These are phyloP conservation scores for Neopelma chrysocephalum DNA, from an alignment of 2,797 vertebrate species.

Conservation along the genomic window DNA sequence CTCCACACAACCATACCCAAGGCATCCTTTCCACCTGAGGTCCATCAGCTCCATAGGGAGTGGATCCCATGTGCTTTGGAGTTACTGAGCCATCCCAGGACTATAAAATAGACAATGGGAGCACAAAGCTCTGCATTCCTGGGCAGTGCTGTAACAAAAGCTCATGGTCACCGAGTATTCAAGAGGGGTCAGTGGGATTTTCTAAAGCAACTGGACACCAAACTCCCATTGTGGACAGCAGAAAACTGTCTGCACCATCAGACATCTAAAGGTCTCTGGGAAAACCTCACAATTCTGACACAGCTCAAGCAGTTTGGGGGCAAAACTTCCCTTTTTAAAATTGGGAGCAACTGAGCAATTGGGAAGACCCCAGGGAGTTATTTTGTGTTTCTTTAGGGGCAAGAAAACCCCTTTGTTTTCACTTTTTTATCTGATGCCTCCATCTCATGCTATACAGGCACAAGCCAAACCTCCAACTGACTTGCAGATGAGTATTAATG, in stretches of 20 bases:
- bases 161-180: neutral
- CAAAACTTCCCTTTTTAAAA: neutral
- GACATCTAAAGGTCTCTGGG: neutral
- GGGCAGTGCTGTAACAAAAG: neutral
- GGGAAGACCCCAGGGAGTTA: neutral
- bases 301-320: neutral
- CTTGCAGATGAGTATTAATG: neutral
- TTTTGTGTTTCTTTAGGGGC: neutral
- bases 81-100: neutral
- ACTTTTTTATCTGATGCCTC: neutral
- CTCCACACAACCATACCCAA: neutral
- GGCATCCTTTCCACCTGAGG: neutral
- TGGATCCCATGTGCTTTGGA: neutral
- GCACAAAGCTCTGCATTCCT: conserved; percentile 26
- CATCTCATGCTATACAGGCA: fast-evolving
- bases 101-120: neutral
- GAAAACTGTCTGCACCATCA: neutral
- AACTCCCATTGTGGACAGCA: neutral
- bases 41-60: neutral
- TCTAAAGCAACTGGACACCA: neutral
- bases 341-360: neutral
- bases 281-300: neutral
- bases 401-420: neutral
- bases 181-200: neutral
- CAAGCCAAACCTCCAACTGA: neutral